Percentiles rank a stretch among this genome's conserved stretches.
phyloP scores from a whole-genome alignment of 2,113 vertebrate genomes.

The Eublepharis macularius region DNA sequence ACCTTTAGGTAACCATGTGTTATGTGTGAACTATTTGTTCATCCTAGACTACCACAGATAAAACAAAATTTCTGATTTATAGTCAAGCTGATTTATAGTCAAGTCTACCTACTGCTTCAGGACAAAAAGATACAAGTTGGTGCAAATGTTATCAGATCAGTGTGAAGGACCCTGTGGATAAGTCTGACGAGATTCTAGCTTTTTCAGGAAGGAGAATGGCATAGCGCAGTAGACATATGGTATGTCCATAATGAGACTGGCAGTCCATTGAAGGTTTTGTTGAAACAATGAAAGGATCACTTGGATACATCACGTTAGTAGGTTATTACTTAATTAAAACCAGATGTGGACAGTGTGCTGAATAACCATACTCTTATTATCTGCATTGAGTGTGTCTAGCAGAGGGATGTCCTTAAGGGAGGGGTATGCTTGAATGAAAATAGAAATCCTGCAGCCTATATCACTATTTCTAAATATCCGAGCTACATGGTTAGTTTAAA shows the following conservation, averaged over 20 bases:
- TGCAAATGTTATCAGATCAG: neutral
- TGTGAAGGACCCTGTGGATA: neutral
- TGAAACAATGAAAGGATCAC: neutral
- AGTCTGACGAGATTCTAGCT: neutral
- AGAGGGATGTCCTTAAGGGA: constrained; percentile 10
- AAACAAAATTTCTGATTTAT: neutral
- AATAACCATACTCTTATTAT: neutral
- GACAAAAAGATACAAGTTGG: neutral
- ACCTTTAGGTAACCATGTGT: neutral
- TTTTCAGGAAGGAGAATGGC: neutral
- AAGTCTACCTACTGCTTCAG: neutral
- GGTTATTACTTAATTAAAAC: constrained; percentile 21
- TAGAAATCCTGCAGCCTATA: neutral
- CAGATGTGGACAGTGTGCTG: neutral
- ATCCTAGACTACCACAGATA: neutral
- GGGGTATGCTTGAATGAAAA: neutral
- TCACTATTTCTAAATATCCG: neutral
- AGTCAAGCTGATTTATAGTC: neutral
- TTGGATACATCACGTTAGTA: neutral
- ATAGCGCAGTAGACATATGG: neutral
- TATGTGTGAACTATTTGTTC: neutral
- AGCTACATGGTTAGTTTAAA: neutral
- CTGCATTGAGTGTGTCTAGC: neutral
- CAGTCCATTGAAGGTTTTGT: neutral
- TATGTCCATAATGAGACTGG: neutral